phyloP scores from a whole-genome alignment of 2,113 vertebrate species.

The Gymnogyps californianus region DNA sequence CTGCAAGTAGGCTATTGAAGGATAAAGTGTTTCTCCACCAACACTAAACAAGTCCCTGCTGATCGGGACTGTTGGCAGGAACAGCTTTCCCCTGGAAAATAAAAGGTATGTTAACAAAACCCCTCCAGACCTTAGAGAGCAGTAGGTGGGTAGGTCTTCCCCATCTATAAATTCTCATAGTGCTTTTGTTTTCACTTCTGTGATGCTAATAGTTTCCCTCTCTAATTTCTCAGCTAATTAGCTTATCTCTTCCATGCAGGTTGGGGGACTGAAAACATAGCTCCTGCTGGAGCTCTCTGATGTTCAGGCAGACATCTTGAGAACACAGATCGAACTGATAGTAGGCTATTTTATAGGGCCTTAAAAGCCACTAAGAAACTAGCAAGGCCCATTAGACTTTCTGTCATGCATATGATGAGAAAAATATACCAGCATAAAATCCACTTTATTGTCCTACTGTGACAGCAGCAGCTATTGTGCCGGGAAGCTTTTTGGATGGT shows the following conservation, averaged over 20 bases:
- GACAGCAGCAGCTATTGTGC: conserved; percentile 84
- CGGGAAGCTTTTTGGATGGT: conserved; percentile 48
- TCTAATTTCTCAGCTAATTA: conserved; percentile 85
- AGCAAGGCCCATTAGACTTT: conserved; percentile 92
- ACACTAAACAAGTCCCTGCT: neutral
- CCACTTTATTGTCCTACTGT: conserved; percentile 76
- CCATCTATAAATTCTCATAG: neutral
- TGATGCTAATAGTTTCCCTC: conserved; percentile 65
- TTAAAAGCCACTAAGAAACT: conserved; percentile 84
- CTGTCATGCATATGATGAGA: conserved; percentile 86
- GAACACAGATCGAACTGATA: conserved; percentile 79
- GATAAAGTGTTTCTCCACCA: neutral
- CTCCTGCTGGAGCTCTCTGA: conserved; percentile 72
- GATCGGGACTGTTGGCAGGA: neutral
- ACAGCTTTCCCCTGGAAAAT: neutral
- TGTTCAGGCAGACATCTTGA: conserved; percentile 77
- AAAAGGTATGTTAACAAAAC: neutral
- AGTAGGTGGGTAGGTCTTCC: neutral
- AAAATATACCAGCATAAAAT: conserved; percentile 80
- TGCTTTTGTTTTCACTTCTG: neutral
- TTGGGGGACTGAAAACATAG: conserved; percentile 83
- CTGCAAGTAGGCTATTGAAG: neutral
- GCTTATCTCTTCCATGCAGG: conserved; percentile 75
- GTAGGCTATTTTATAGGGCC: conserved; percentile 71
- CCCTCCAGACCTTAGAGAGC: neutral